Percentiles rank a stretch among this genome's conserved stretches.
Conservation (phyloP, 2,888 invertebrate species). For the Acleris holmiana region DNA sequence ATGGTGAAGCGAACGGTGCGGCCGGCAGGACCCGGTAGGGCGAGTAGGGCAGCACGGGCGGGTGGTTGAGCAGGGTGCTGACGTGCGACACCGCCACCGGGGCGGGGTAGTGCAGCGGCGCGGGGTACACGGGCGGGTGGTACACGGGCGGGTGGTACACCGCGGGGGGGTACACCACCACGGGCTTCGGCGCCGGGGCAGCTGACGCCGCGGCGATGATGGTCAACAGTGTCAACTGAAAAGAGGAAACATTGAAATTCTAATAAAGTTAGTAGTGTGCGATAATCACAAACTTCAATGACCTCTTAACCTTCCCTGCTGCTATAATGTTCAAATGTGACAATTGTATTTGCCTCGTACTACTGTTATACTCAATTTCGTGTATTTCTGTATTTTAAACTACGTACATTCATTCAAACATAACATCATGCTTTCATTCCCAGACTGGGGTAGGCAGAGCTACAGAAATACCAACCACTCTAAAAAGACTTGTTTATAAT, state of each 20-base stretch:
- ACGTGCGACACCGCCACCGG: constrained; percentile 50
- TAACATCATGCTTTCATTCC: no score
- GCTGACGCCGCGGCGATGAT: constrained; percentile 49
- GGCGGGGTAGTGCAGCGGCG: constrained; percentile 59
- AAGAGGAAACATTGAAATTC: constrained; percentile 17
- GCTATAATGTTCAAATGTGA: no score
- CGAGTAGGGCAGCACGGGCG: constrained; percentile 50
- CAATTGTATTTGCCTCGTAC: no score
- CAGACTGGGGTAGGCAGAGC: no score
- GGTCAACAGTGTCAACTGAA: constrained; percentile 53
- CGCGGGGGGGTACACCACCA: constrained; percentile 53
- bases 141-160: constrained; percentile 45
- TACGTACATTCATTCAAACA: no score
- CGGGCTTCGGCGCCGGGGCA: constrained; percentile 60
- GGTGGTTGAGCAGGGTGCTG: constrained; percentile 47
- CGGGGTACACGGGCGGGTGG: constrained; percentile 50
- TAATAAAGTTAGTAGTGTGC: no score
- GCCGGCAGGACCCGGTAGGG: constrained; percentile 48
- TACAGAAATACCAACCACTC: no score
- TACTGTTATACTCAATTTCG: no score
- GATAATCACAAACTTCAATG: no score
- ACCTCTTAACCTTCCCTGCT: no score
- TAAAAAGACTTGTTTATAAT: no score
- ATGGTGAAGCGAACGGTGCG: constrained; percentile 37
- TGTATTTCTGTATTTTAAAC: no score